Conservation (phyloP, 2,888 invertebrate genomes). For the Leptinotarsa rubiginosa region DNA sequence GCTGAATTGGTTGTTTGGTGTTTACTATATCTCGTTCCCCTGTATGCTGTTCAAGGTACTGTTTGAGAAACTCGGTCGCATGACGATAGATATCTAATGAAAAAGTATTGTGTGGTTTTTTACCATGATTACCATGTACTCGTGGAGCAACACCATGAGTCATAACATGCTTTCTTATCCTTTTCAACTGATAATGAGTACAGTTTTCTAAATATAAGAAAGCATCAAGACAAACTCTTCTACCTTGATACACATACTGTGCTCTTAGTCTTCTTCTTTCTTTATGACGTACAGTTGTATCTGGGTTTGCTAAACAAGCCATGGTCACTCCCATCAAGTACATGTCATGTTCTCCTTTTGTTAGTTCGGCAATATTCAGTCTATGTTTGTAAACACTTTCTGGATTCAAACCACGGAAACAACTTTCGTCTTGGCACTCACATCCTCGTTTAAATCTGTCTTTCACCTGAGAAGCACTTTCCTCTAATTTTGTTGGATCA, state of each 20-base stretch:
- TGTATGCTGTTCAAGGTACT: constrained; percentile 77
- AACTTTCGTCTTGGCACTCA: constrained; percentile 81
- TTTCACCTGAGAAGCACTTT: constrained; percentile 77
- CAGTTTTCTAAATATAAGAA: constrained; percentile 84
- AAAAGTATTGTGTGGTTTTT: constrained; percentile 84
- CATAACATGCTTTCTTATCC: constrained; percentile 82
- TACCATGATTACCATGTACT: constrained; percentile 83
- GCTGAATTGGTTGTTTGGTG: constrained; percentile 68
- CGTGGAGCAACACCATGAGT: constrained; percentile 83
- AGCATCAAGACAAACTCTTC: constrained; percentile 82
- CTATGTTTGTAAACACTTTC: constrained; percentile 82
- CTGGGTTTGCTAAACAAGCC: constrained; percentile 82
- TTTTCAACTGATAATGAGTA: constrained; percentile 81
- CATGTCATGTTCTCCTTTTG: constrained; percentile 87
- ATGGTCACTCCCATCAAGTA: constrained; percentile 87
- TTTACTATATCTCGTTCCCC: constrained; percentile 69
- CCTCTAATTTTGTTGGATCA: constrained; percentile 77
- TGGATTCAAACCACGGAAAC: constrained; percentile 79
- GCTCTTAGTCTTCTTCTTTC: constrained; percentile 79
- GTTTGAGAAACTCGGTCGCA: constrained; percentile 81
- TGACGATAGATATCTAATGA: constrained; percentile 83
- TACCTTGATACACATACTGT: constrained; percentile 82
- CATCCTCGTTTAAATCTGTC: constrained; percentile 79
- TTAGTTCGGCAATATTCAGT: constrained; percentile 82
- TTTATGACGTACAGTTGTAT: constrained; percentile 78